Base-by-base conservation (phyloP, 2,888 invertebrate genomes). In the Caenorhabditis panamensis region DNA sequence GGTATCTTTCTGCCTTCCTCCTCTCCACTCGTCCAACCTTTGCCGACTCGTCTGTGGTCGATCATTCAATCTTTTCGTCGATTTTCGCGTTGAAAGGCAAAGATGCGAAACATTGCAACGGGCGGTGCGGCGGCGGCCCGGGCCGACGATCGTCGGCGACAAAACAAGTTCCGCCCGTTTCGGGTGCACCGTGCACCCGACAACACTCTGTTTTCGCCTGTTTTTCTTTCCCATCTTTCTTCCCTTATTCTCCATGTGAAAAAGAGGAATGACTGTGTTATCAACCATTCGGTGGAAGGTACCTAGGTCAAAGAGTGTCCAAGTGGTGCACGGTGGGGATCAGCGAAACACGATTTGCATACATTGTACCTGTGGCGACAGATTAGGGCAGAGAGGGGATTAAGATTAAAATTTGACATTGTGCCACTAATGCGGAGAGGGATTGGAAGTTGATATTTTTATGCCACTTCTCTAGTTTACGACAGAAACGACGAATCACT, bases 281-380 rank as follows among this genome's bases (percentile, higher is more conserved):
- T 31, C 31, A 31, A 31, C 2, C 41, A 26, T 49, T 31, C 8
- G n/a, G 44, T n/a, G 26, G 62, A 71, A 63, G 41, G 62, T 72
- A 36, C 24, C 56, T 66, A 56, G 73, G 73, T 73, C 73, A 64
- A 73, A 73, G 73, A 66, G 63, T 63, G 49, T 36, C 53, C 18
- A 41, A 37, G 31, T 11, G 8, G 31, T 28, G 16, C 9, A 13
- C 18, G 18, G 13, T 13, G 51, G 58, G 47, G 58, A 72, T 47
- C 72, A 72, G 56, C 58, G 72, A 54, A 66, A 73, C 73, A 73
- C 37, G 56, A 64, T 73, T 66, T 64, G 64, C 64, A 66, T 59
- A 64, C 58, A 66, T 49, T 73, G 73, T 63, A 58, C 63, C n/a
- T 20, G 16, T 16, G 13, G 16, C 47, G 47, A 41, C 47, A 6